Percentiles rank a stretch among this genome's conserved stretches.
Evolutionary conservation across 35 echinoderm and acorn worm genomes (phyloP).

Genomic region (Nesometra sesokonis): DNA sequence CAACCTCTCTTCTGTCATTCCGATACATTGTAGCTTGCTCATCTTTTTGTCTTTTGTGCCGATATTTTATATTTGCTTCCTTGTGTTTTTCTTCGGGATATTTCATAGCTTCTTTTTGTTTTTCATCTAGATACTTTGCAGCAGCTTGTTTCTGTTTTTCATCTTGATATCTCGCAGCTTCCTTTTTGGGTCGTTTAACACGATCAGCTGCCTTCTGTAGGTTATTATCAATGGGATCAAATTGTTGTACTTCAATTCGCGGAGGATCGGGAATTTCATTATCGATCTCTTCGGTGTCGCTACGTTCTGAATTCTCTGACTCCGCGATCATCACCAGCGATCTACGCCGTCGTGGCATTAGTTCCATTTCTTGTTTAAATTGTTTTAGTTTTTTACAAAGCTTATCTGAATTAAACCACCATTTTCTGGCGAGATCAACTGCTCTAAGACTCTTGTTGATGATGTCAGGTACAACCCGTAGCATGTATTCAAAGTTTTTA

Average conservation of each 20-base stretch:
- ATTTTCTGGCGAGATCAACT: not conserved
- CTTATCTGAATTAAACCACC: conserved; percentile 5
- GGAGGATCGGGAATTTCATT: not conserved
- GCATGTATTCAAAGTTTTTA: conserved; percentile 12
- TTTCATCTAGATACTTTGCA: no score
- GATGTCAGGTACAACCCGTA: not conserved
- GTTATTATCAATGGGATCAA: not conserved
- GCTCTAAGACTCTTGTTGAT: not conserved
- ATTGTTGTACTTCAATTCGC: not conserved
- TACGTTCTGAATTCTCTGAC: not conserved
- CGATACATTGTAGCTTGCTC: no score
- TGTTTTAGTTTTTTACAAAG: not conserved
- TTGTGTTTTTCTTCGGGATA: no score
- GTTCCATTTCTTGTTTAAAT: not conserved
- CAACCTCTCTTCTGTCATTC: no score
- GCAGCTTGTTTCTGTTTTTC: not conserved
- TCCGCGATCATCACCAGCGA: not conserved
- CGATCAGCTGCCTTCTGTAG: no score
- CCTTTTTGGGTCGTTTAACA: no score
- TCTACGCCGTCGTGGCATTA: not conserved
- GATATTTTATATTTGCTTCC: no score
- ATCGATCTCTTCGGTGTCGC: not conserved
- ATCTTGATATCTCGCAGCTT: no score
- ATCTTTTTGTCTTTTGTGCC: no score
- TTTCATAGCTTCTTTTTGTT: no score